These are phyloP conservation scores for Cynaeus angustus DNA, from an alignment of 2,888 invertebrate species.

Conservation along the genomic window DNA sequence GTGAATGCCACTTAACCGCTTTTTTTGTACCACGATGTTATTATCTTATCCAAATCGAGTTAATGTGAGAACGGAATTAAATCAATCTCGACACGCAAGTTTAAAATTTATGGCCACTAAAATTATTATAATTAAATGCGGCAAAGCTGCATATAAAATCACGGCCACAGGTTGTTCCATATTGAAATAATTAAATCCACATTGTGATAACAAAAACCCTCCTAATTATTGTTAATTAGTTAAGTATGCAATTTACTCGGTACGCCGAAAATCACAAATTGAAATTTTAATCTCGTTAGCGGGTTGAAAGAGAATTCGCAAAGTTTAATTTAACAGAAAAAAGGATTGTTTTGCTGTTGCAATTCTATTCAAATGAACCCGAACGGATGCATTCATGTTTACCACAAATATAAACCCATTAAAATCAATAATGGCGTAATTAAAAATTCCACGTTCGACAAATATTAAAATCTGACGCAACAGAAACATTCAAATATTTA, in stretches of 20 bases:
- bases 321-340: no score
- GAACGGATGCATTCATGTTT: background rate
- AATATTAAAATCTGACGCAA: conserved; percentile 16
- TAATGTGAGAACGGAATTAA: conserved; percentile 28
- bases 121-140: conserved; percentile 22
- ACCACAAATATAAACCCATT: background rate
- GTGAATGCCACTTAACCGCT: conserved; percentile 24
- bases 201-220: conserved; percentile 3
- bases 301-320: no score
- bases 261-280: background rate
- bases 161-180: conserved; percentile 6
- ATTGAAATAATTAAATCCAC: conserved; percentile 5
- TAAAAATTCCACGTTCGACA: conserved; percentile 16
- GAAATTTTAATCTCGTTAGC: background rate
- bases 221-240: conserved; percentile 11
- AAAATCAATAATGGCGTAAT: conserved; percentile 9
- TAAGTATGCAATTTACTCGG: background rate
- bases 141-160: background rate
- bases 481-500: conserved; percentile 4
- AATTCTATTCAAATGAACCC: background rate
- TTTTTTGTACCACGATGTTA: conserved; percentile 12
- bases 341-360: no score
- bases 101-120: conserved; percentile 15
- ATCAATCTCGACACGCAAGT: conserved; percentile 22
- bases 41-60: conserved; percentile 31